phyloP scores from a whole-genome alignment of 2,797 vertebrate species.

The Amazonetta brasiliensis region DNA sequence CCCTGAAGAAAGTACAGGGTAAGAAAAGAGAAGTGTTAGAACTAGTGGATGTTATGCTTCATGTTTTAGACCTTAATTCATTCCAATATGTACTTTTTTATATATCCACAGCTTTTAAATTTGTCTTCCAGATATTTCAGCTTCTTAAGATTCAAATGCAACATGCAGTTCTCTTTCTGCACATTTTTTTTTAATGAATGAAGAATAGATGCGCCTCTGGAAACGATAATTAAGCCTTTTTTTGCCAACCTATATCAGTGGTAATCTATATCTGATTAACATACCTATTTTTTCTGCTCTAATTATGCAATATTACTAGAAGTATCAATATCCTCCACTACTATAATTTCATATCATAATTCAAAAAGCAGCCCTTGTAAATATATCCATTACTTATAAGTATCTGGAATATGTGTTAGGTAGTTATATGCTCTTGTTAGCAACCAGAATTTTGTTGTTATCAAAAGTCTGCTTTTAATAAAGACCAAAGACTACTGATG shows the following conservation, averaged over 20 bases:
- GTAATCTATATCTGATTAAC: not conserved
- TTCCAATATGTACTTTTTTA: not conserved
- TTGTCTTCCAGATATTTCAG: not conserved
- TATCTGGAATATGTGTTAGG: not conserved
- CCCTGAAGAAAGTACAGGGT: not conserved
- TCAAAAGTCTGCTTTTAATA: not conserved
- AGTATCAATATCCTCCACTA: not conserved
- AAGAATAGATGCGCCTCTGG: not conserved
- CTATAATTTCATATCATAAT: not conserved
- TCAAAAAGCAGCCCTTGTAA: not conserved
- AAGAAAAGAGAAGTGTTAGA: not conserved
- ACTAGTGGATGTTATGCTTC: not conserved
- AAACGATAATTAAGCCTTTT: not conserved
- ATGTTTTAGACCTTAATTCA: not conserved
- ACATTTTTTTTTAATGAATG: not conserved
- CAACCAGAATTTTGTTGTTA: not conserved
- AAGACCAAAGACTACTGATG: not conserved
- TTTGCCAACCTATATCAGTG: not conserved
- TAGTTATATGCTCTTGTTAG: not conserved
- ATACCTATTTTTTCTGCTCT: not conserved
- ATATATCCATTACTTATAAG: not conserved
- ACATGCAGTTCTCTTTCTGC: not conserved
- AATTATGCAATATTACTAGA: not conserved
- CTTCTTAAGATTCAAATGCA: not conserved
- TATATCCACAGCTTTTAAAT: not conserved